phyloP scores from a whole-genome alignment of 1,140 invertebrate species.

The Phymastichus coffea region DNA sequence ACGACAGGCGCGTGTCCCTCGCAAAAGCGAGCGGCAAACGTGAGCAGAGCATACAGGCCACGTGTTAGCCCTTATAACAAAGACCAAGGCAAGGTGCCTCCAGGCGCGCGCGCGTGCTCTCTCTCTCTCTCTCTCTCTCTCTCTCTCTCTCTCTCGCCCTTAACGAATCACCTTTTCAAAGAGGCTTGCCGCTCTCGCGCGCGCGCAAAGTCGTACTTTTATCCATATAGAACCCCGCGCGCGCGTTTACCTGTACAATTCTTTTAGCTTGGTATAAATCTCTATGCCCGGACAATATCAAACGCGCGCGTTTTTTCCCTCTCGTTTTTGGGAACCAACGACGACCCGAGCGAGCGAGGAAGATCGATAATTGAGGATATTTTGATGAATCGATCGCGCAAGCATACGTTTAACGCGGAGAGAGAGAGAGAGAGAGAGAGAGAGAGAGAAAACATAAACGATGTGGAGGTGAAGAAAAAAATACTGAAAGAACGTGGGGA shows the following conservation, averaged over 20 bases:
- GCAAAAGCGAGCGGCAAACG: too few species aligned
- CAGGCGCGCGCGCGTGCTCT: constrained; percentile 20
- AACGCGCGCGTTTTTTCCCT: background rate
- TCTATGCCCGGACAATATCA: too few species aligned
- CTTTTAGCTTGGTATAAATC: too few species aligned
- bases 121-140: background rate
- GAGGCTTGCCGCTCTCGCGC: too few species aligned
- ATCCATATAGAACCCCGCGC: too few species aligned
- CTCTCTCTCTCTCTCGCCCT: background rate
- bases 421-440: background rate
- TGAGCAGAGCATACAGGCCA: too few species aligned
- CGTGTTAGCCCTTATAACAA: constrained; percentile 54
- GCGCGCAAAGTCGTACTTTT: background rate
- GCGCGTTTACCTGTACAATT: too few species aligned
- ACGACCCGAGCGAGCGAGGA: background rate
- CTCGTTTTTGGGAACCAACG: background rate
- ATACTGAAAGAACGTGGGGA: background rate
- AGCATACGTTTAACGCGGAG: background rate
- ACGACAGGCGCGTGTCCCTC: background rate
- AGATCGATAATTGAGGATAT: constrained; percentile 22
- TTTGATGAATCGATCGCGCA: constrained; percentile 16
- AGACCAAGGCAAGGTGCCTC: constrained; percentile 48
- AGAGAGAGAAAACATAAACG: background rate
- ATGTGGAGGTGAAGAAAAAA: background rate
- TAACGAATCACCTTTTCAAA: constrained; percentile 11